Evolutionary conservation across 2,113 vertebrate genomes (phyloP), one percentile per base, ranked within the genome.

Genomic region (Spea bombifrons): DNA sequence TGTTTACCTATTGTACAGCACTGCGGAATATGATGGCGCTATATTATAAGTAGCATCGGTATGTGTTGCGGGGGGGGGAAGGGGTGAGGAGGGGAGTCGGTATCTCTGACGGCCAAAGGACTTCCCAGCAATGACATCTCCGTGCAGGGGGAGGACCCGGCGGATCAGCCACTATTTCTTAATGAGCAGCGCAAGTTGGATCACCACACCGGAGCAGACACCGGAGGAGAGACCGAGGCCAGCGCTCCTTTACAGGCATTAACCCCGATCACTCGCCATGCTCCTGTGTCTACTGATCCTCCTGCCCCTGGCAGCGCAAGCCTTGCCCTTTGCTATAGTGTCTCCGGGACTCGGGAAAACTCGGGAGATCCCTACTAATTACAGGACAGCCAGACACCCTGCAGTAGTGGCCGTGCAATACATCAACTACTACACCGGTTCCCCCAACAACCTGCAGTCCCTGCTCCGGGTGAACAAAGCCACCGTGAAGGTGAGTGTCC

Each of bases 361-460:
- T 17, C 16, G 48, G n/a, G 0, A 5, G 45, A 71, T 82, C 64
- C 0, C 3, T 1, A 45, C 76, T 75, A 5, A 52, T 47, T 30
- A 47, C 64, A 73, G 45, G 0, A 15, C 0, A 57, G 85, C 86
- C 0, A 44, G 2, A 69, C 82, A 73, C 12, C 86, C 85, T 15
- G 90, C 89, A 8, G 43, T 81, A 10, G 70, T 68, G 4, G 91
- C 90, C 0, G 71, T 91, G 81, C 84, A 90, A 6, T 87, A 86
- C 80, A 44, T 72, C 82, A 91, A 91, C 87, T 87, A 75, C 86
- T 77, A 82, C 9, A 1, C 5, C 2, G 83, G 48, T 0, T 90
- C 89, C 7, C 89, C 85, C 47, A 69, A 67, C 12, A 68, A 4
- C 45, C 84, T 91, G 9, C 66, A 52, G 15, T 69, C 4, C 43